These are phyloP conservation scores for Siderastrea radians DNA, from an alignment of 92 coral and sea anemone species.

Conservation along the genomic window DNA sequence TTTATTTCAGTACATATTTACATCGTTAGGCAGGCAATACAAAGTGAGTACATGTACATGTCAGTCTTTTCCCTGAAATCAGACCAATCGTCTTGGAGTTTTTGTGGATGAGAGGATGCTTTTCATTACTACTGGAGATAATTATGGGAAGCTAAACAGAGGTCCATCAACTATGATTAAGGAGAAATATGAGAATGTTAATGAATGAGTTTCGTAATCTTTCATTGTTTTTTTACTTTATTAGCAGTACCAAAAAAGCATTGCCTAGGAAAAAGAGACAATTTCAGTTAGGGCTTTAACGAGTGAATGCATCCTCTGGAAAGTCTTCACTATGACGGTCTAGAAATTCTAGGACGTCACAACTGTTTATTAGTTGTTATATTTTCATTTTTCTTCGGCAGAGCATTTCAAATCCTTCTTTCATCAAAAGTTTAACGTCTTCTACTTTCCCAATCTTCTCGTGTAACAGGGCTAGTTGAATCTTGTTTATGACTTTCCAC, in stretches of 20 bases:
- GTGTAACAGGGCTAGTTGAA: conserved; percentile 3
- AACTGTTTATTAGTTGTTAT: background rate
- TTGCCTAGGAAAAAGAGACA: background rate
- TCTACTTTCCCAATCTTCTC: background rate
- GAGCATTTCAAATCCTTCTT: conserved; percentile 2
- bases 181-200: too few relatives aligned
- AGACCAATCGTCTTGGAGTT: too few relatives aligned
- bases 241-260: background rate
- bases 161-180: too few relatives aligned
- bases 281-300: background rate
- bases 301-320: background rate
- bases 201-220: too few relatives aligned
- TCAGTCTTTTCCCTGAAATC: too few relatives aligned
- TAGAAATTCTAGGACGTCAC: background rate
- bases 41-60: too few relatives aligned
- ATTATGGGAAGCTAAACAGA: too few relatives aligned
- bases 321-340: background rate
- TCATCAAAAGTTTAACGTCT: background rate
- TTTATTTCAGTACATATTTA: too few relatives aligned
- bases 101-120: too few relatives aligned
- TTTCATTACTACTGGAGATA: too few relatives aligned
- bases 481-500: background rate
- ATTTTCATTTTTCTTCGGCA: background rate
- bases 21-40: too few relatives aligned
- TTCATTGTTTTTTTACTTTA: background rate